Evolutionary conservation across 2,113 vertebrate species (phyloP), one percentile per base, ranked within the genome.

Genomic region (Cyprinodon variegatus): DNA sequence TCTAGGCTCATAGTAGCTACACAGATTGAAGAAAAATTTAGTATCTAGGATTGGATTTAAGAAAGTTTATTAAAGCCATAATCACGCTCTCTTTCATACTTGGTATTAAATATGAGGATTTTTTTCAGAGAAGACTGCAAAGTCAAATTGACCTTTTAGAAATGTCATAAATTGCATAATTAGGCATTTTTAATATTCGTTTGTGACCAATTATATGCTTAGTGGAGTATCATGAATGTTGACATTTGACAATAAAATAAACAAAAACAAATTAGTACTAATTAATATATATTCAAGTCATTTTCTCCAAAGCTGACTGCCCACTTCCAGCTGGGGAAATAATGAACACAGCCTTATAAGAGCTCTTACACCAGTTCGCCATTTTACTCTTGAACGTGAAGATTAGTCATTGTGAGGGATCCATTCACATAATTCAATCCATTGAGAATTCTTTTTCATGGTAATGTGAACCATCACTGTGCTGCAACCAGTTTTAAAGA

Each of bases 361-460:
- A 37, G 12, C 12, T 29, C 12, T 36, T 37, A 37, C 7, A 60
- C 59, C 29, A 43, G 59, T 36, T 3, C 1, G 20, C 29, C 22
- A 17, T 41, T 45, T 57, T 20, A 76, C 37, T 39, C 9, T 22
- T 39, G n/a, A 77, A 80, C 20, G 38, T n/a, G 61, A 38, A 40
- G 38, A 43, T 9, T 69, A 68, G 59, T 67, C 48, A 76, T 29
- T 70, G n/a, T 60, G n/a, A 63, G 50, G 2, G 14, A 41, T 59
- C n/a, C 0, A 17, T n/a, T 8, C 17, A 69, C 14, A 17, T 65
- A 79, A 70, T 38, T 65, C n/a, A 8, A 71, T 70, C 67, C 13
- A 0, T 67, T 74, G 22, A 3, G 39, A 22, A 59, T 67, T 62
- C 10, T 66, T 87, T 77, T 76, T 37, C 36, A 29, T 72, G 29